A percentile compares a stretch with the other conserved stretches of the same genome.
Conservation (phyloP, 2,113 vertebrate genomes). For the Orycteropus afer region DNA sequence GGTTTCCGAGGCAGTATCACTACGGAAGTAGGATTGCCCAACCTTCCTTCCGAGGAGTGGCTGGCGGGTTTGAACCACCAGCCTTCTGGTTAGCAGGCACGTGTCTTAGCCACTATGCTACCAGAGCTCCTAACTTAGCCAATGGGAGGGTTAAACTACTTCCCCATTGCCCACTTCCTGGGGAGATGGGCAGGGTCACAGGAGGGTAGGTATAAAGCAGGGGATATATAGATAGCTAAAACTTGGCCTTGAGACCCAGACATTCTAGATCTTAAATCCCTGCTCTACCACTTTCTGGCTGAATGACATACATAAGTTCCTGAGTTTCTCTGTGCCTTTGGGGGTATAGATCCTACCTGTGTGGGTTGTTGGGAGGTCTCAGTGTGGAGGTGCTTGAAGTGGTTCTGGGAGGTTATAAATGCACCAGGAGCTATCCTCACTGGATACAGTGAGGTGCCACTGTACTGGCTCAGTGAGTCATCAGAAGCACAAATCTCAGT, state of each 20-base stretch:
- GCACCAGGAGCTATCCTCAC: background rate
- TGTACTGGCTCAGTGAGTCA: too few relatives aligned
- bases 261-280: too few relatives aligned
- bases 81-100: too few relatives aligned
- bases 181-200: accelerated
- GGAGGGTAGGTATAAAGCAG: background rate
- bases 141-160: accelerated
- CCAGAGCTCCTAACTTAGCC: too few relatives aligned
- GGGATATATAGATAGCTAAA: accelerated
- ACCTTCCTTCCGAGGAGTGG: too few relatives aligned
- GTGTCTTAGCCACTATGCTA: too few relatives aligned
- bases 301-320: accelerated
- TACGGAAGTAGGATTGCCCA: too few relatives aligned
- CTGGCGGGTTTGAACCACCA: too few relatives aligned
- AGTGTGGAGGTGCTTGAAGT: background rate
- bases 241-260: background rate
- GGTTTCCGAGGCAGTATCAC: too few relatives aligned
- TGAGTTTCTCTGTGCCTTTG: background rate
- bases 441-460: accelerated
- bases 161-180: background rate
- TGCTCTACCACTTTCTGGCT: background rate
- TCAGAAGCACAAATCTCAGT: too few relatives aligned
- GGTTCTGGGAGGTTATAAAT: too few relatives aligned
- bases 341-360: background rate
- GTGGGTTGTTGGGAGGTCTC: too few relatives aligned